Conservation (phyloP, 2,113 vertebrate genomes). For the Climacteris rufus region DNA sequence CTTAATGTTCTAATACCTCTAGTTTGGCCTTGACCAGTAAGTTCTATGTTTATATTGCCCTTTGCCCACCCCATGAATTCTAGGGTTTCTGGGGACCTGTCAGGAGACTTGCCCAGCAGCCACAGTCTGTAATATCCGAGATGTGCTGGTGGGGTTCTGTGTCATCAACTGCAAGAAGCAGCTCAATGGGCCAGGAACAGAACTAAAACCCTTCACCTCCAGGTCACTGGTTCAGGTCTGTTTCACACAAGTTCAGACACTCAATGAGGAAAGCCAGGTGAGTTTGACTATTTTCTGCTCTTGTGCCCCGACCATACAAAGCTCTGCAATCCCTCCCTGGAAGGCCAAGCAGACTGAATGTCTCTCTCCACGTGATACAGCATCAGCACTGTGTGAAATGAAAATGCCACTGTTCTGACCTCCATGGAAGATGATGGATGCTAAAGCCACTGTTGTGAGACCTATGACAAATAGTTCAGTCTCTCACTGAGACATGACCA, state of each 20-base stretch:
- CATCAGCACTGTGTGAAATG: not conserved
- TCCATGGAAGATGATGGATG: rapidly evolving
- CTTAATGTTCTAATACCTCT: constrained; percentile 3
- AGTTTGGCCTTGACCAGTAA: not conserved
- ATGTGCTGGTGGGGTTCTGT: not conserved
- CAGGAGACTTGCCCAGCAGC: not conserved
- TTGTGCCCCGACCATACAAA: not conserved
- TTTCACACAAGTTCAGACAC: not conserved
- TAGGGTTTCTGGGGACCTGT: not conserved
- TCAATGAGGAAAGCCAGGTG: not conserved
- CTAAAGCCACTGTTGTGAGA: not conserved
- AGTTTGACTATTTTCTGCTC: not conserved
- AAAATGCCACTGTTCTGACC: not conserved
- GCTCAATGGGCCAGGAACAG: not conserved
- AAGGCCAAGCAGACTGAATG: not conserved
- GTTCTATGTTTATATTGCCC: not conserved
- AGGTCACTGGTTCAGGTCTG: constrained; percentile 56
- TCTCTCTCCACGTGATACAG: not conserved
- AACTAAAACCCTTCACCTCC: constrained; percentile 26
- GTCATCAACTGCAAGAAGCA: not conserved
- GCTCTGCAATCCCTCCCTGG: not conserved
- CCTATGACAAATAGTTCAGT: not conserved
- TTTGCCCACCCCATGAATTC: not conserved
- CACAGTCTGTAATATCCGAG: rapidly evolving
- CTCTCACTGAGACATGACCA: not conserved